These are phyloP conservation scores for Antitype chi DNA, from an alignment of 2,888 invertebrate genomes.

Conservation along the genomic window DNA sequence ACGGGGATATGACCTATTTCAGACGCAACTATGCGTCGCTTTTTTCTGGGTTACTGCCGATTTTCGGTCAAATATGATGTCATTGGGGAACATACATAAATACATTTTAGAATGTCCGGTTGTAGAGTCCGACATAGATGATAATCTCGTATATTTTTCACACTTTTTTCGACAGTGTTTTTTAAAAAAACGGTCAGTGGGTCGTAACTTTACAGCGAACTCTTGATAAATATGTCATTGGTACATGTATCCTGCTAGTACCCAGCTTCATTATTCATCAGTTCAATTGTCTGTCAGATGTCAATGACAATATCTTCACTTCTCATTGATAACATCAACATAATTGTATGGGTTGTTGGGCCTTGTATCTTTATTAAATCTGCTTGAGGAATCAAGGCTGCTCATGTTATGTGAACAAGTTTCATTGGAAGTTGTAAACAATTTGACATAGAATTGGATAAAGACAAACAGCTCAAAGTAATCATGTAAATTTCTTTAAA, in stretches of 20 bases:
- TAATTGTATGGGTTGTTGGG: constrained; percentile 46
- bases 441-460: background rate
- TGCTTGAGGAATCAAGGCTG: constrained; percentile 40
- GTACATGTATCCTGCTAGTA: constrained; percentile 31
- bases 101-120: constrained; percentile 45
- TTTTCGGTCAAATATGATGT: constrained; percentile 67
- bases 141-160: background rate
- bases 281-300: constrained; percentile 52
- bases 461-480: background rate
- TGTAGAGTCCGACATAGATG: constrained; percentile 27
- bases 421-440: constrained; percentile 11
- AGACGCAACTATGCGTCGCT: constrained; percentile 74
- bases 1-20: constrained; percentile 88
- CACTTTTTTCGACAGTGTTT: background rate
- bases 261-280: constrained; percentile 30
- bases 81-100: constrained; percentile 54
- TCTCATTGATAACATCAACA: constrained; percentile 50
- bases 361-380: constrained; percentile 59
- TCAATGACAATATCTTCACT: constrained; percentile 34
- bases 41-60: constrained; percentile 70
- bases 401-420: constrained; percentile 22
- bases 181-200: background rate
- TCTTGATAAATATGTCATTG: constrained; percentile 39
- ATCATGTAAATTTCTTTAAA: too few relatives aligned
- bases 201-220: background rate